Conservation (phyloP, 2,113 vertebrate species). For the Lepus timidus region DNA sequence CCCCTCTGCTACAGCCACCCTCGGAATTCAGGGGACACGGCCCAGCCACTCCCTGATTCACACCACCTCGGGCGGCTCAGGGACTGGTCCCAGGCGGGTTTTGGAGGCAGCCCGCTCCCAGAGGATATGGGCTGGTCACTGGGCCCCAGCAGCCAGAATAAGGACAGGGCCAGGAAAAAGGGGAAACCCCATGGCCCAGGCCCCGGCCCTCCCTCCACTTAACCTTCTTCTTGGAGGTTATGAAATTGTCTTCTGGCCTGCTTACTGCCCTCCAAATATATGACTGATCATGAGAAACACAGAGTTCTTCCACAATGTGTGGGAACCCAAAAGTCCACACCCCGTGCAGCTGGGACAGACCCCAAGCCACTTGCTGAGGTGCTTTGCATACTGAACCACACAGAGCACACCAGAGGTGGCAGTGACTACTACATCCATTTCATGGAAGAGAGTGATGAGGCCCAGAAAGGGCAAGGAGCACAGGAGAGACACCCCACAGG, state of each 20-base stretch:
- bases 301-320: neutral
- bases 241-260: neutral
- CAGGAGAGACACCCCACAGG: neutral
- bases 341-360: neutral
- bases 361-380: neutral
- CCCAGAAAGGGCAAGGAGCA: neutral
- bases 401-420: neutral
- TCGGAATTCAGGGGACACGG: neutral
- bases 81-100: neutral
- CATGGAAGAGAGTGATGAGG: neutral
- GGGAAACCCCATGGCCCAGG: neutral
- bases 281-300: neutral
- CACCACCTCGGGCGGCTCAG: neutral
- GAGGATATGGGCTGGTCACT: neutral
- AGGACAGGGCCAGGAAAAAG: neutral
- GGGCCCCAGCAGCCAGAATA: neutral
- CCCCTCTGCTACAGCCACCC: neutral
- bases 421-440: neutral
- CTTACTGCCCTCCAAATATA: neutral
- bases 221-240: neutral
- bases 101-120: neutral
- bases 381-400: neutral
- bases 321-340: neutral
- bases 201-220: neutral
- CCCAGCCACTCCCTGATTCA: neutral